Evolutionary conservation across 2,797 vertebrate species (phyloP), one percentile per base, ranked within the genome.

Genomic region (Halcyon badia): DNA sequence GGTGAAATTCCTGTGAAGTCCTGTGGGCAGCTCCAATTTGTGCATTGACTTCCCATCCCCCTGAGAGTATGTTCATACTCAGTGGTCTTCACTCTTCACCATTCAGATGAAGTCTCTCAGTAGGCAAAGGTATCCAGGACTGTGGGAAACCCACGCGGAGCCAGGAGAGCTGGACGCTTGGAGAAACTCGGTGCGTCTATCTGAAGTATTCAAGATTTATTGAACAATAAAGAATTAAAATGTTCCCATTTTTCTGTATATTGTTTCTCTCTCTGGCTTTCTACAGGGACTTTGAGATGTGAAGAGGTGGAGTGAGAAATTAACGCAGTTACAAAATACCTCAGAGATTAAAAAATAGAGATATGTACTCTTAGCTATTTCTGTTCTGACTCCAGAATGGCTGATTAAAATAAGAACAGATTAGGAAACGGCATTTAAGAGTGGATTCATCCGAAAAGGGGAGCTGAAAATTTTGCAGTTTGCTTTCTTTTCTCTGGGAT

Each of bases 261-360:
- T 69, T 91, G 26, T 93, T 93, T 78, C 56, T 83, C 28, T 88
- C 41, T 75, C 57, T 46, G 41, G 39, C 37, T 91, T 95, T 89
- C 41, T 73, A 3, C 44, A 42, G 31, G 71, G 87, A 82, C 86
- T 93, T 93, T 77, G 71, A 95, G 52, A 83, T 87, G 71, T 73
- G 75, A 96, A 93, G 78, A 93, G 75, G 75, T 80, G 71, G 75
- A 89, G 64, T 73, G 86, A 93, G 83, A 90, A 92, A 77, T 90
- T 41, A 83, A 71, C 51, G 48, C 81, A 77, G 58, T 68, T 87
- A 60, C 17, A 94, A 83, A 90, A 65, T 73, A 85, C 30, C 57
- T 94, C 39, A 46, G 51, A 92, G 71, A 68, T 85, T 92, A 87
- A 94, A 88, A 91, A 85, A 80, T 25, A 2, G 17, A 78, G 69